Percentiles rank a stretch among this genome's conserved stretches.
Conservation (phyloP, 2,888 invertebrate species). For the Acronicta leporina region DNA sequence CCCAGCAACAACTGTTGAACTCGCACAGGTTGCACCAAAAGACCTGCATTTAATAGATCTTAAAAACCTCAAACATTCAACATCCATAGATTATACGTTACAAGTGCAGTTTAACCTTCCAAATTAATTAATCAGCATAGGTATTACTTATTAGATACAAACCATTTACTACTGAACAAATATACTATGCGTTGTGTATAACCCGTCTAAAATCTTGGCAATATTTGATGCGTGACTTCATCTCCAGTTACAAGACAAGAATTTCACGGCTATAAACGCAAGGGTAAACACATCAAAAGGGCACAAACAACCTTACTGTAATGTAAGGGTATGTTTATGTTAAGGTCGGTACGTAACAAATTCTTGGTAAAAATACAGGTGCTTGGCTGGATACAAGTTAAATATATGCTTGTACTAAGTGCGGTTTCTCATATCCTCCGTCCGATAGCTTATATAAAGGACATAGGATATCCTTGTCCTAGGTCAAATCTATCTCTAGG, state of each 20-base stretch:
- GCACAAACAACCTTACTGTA: conserved; percentile 27
- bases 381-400: not conserved
- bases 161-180: too few relatives aligned
- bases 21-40: too few relatives aligned
- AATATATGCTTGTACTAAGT: conserved; percentile 5
- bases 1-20: too few relatives aligned
- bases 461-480: too few relatives aligned
- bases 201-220: conserved; percentile 12
- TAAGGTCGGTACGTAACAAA: conserved; percentile 12
- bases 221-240: conserved; percentile 20
- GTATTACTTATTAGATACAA: not conserved
- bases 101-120: too few relatives aligned
- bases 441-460: too few relatives aligned
- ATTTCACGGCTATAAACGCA: conserved; percentile 26
- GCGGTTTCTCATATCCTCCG: too few relatives aligned
- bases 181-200: not conserved
- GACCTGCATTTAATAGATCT: too few relatives aligned
- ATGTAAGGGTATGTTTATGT: conserved; percentile 36
- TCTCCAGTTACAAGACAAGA: conserved; percentile 28
- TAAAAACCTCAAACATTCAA: too few relatives aligned
- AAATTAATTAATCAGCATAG: too few relatives aligned
- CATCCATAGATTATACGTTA: not conserved
- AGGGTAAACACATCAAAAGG: conserved; percentile 36
- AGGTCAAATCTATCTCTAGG: too few relatives aligned
- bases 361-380: conserved; percentile 26